Conservation (phyloP, 2,888 invertebrate species). For the Yponomeuta evonymella region DNA sequence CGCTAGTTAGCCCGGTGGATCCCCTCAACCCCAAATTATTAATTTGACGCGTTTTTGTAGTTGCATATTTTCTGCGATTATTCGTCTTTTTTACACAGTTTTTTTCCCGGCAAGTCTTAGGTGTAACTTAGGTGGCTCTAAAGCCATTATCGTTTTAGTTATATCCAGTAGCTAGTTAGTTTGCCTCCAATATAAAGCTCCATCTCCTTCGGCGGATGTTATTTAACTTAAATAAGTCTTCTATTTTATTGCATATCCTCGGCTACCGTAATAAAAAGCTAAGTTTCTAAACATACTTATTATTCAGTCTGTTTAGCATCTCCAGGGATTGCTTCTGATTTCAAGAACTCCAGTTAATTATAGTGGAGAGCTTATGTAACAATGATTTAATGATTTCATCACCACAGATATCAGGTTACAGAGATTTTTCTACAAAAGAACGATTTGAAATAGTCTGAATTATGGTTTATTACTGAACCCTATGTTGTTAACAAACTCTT, state of each 20-base stretch:
- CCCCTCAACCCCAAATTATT: no score
- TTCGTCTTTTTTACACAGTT: no score
- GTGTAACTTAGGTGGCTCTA: background rate
- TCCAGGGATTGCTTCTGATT: background rate
- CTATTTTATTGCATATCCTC: background rate
- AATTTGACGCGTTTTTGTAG: no score
- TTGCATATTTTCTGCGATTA: no score
- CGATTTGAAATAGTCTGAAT: background rate
- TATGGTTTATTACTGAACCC: background rate
- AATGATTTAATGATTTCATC: background rate
- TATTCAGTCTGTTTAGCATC: background rate
- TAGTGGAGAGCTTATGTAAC: background rate
- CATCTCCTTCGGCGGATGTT: background rate
- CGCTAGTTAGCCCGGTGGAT: no score
- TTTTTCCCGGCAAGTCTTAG: background rate
- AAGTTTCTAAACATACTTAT: background rate
- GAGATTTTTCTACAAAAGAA: background rate
- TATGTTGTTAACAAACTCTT: background rate
- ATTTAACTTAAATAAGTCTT: conserved; percentile 2
- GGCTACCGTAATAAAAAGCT: background rate
- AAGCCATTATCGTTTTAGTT: background rate
- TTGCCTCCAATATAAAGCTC: background rate
- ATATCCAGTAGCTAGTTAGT: background rate
- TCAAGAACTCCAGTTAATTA: background rate
- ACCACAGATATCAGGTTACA: background rate